A percentile compares a stretch with the other conserved stretches of the same genome.
Evolutionary conservation across 2,113 vertebrate genomes (phyloP).

Genomic region (Heptranchias perlo): DNA sequence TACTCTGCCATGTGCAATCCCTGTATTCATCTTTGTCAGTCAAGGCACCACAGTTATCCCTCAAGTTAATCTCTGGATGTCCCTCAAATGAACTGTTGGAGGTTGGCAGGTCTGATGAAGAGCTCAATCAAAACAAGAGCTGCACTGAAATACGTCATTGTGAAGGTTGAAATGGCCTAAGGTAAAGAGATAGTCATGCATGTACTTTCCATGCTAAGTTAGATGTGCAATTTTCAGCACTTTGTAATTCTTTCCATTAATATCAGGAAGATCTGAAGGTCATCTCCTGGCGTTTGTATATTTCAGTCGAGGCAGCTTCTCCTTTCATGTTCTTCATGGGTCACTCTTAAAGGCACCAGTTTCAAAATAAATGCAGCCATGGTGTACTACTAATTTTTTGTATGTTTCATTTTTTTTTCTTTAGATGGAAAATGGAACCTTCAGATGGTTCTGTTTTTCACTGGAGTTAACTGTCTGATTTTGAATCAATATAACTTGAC

Average conservation of each 20-base stretch:
- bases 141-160: neutral
- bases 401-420: neutral
- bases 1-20: neutral
- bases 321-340: no score
- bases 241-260: neutral
- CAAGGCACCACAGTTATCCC: no score
- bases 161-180: neutral
- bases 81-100: neutral
- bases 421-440: neutral
- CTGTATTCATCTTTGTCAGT: neutral
- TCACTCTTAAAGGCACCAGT: neutral
- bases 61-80: neutral
- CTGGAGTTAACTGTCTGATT: neutral
- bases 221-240: neutral
- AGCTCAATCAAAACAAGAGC: neutral
- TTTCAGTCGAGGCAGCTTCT: neutral
- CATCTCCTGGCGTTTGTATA: neutral
- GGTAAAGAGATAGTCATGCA: constrained; percentile 13
- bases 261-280: neutral
- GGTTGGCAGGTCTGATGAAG: neutral
- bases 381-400: neutral
- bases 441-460: neutral
- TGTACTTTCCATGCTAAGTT: neutral
- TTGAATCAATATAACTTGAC: neutral
- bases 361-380: neutral